Base-by-base conservation (phyloP, 53 echinoderm and acorn worm species). In the Pentamera pediparva region DNA sequence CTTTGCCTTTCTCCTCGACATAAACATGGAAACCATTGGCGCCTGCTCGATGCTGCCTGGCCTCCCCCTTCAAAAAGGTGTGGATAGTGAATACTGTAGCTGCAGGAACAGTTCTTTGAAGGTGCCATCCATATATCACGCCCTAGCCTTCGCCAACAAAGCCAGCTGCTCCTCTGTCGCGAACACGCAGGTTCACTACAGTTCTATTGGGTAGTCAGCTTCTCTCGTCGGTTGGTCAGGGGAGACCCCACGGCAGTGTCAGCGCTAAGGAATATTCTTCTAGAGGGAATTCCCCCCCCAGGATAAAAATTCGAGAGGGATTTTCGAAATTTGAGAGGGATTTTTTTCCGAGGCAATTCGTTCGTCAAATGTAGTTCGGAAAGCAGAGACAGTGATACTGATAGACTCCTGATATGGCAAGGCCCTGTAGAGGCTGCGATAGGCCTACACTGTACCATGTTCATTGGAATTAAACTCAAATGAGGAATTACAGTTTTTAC, bases 1-100 rank as follows among this genome's bases (percentile, higher is more conserved):
- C 17, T 74, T 74, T 21, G 50, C 64, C 27, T 61, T 73, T 34
- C 65, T 74, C 13, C 54, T 41, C 17, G 85, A 74, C 79, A 85
- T 85, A 49, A 79, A 39, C 36, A 79, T 63, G 31, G 79, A 79
- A 28, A 53, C 79, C 37, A 85, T 62, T 3, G 85, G 85, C 8
- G 79, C 85, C 56, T 85, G 79, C 54, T 84, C 78, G 22, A 40
- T 31, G 39, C 27, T 48, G 32, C 62, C 76, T n/a, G 20, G 57
- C 81, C 18, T 45, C 45, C 33, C 64, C 40, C 29, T 62, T 59
- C 6, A 85, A 45, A 57, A 84, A 84, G 40, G 72, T 61, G 26
- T 86, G 86, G 11, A 81, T 39, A 8, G 60, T 56, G 40, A 84
- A 84, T 21, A n/a, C n/a, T n/a, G n/a, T n/a, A 84, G 73, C 52